Conservation (phyloP, 2,797 vertebrate species). For the Carduelis carduelis region DNA sequence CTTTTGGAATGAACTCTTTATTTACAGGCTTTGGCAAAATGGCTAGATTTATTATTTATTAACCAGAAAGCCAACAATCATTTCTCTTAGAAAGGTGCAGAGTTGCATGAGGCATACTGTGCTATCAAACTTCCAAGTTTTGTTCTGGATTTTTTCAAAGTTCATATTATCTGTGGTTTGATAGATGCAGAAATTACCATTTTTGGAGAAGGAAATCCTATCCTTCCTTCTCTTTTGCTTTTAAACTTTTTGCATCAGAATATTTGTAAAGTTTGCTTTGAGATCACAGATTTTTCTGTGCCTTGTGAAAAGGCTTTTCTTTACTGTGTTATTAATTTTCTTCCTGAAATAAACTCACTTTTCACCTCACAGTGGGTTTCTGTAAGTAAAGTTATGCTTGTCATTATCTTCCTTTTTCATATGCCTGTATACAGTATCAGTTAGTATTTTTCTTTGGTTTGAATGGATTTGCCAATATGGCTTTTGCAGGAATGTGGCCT, state of each 20-base stretch:
- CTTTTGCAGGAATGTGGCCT: background rate
- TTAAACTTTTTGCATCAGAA: background rate
- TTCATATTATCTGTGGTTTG: background rate
- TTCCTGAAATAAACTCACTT: background rate
- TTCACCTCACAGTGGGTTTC: background rate
- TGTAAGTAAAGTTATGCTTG: background rate
- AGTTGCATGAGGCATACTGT: background rate
- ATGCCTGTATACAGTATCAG: background rate
- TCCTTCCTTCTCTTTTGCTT: background rate
- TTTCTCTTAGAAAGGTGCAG: background rate
- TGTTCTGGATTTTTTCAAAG: background rate
- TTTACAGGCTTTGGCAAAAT: conserved; percentile 61
- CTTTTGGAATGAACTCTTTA: conserved; percentile 32
- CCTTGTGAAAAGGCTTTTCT: background rate
- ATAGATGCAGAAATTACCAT: background rate
- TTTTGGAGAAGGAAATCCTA: background rate
- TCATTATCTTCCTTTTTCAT: background rate
- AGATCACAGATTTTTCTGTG: background rate
- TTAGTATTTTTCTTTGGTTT: background rate
- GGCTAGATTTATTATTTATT: conserved; percentile 56
- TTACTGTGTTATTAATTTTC: background rate
- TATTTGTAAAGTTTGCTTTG: background rate
- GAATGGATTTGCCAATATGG: background rate
- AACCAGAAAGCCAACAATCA: conserved; percentile 50
- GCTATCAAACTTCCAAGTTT: background rate